phyloP scores from a whole-genome alignment of 2,888 invertebrate species.

The Merodon equestris region DNA sequence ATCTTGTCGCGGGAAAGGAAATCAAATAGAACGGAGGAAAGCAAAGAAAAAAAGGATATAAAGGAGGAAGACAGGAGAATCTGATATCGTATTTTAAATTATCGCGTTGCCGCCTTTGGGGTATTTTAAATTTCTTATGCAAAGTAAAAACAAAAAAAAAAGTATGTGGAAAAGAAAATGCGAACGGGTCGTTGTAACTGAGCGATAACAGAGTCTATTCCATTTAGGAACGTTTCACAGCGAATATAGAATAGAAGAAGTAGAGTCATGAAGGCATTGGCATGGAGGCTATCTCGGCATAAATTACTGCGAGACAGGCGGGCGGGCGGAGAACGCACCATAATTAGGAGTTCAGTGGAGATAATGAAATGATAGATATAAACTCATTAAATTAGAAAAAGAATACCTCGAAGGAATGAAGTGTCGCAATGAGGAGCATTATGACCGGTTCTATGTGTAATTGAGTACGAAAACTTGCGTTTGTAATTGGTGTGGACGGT shows the following conservation, averaged over 20 bases:
- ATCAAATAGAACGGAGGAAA: constrained; percentile 51
- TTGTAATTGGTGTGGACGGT: too few species aligned
- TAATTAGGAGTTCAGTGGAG: constrained; percentile 48
- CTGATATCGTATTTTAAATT: constrained; percentile 65
- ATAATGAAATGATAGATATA: constrained; percentile 55
- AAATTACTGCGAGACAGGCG: constrained; percentile 41
- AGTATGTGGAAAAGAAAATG: constrained; percentile 6
- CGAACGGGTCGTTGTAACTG: too few species aligned
- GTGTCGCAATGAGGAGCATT: too few species aligned
- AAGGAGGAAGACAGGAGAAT: constrained; percentile 48
- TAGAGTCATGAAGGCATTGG: background rate
- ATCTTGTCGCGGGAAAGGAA: constrained; percentile 55
- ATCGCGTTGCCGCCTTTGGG: constrained; percentile 57
- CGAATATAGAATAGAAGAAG: background rate
- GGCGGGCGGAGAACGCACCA: background rate
- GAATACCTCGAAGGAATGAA: too few species aligned
- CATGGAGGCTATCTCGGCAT: constrained; percentile 45
- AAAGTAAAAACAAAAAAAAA: constrained; percentile 23
- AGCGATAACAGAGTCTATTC: constrained; percentile 48
- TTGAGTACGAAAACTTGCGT: too few species aligned
- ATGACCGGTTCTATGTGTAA: too few species aligned
- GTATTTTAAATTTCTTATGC: constrained; percentile 64
- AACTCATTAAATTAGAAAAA: constrained; percentile 23
- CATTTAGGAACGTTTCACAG: constrained; percentile 41
- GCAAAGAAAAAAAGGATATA: constrained; percentile 7